phyloP scores from a whole-genome alignment of 2,797 vertebrate species.

The Kryptopterus vitreolus region DNA sequence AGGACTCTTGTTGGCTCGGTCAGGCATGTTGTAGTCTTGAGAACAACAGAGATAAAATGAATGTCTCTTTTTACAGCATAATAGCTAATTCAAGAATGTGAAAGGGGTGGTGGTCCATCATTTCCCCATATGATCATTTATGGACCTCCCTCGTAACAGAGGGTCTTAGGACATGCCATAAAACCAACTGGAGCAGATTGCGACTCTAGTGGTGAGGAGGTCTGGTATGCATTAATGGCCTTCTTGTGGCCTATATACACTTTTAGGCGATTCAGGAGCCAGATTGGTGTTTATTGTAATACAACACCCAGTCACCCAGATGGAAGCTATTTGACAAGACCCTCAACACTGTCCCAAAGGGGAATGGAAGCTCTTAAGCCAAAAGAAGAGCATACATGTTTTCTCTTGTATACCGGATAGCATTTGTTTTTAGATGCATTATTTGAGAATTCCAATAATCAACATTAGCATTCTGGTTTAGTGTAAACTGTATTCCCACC shows the following conservation, averaged over 20 bases:
- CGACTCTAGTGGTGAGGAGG: slow-evolving; percentile 23
- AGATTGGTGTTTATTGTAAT: slow-evolving; percentile 58
- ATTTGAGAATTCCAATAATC: slow-evolving; percentile 13
- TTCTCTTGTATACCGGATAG: background rate
- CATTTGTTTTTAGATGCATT: background rate
- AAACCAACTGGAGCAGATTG: slow-evolving; percentile 28
- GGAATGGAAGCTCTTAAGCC: background rate
- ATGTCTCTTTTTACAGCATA: slow-evolving; percentile 35
- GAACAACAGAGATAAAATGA: slow-evolving; percentile 16
- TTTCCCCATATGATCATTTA: slow-evolving; percentile 30
- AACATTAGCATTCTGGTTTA: slow-evolving; percentile 25
- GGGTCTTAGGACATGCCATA: slow-evolving; percentile 28
- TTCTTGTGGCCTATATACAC: slow-evolving; percentile 55
- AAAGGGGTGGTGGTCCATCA: background rate
- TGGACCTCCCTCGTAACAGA: slow-evolving; percentile 21
- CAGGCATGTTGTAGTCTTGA: slow-evolving; percentile 10
- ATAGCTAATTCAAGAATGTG: slow-evolving; percentile 13
- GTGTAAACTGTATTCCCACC: slow-evolving; percentile 26
- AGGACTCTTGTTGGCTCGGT: slow-evolving; percentile 35
- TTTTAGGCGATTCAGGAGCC: slow-evolving; percentile 55
- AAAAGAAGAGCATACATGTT: background rate
- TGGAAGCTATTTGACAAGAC: slow-evolving; percentile 52
- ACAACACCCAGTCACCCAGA: slow-evolving; percentile 49
- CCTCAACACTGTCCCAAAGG: slow-evolving; percentile 11
- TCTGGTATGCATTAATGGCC: slow-evolving; percentile 51